phyloP scores from a whole-genome alignment of 2,113 vertebrate species.

The Ivindomyrus marchei region DNA sequence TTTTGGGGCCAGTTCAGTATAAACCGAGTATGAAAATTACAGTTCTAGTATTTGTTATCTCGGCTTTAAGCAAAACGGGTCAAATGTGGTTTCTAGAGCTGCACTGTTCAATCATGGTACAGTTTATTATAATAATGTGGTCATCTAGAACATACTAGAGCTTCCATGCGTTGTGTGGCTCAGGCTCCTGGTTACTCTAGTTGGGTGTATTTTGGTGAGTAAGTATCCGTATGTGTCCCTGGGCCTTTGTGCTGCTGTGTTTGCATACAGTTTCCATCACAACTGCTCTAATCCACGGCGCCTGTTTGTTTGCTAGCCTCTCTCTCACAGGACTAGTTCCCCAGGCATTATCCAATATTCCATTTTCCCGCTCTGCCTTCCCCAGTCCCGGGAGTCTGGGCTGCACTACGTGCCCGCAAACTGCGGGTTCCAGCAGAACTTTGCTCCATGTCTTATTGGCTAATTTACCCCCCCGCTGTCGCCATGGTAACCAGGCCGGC shows the following conservation, averaged over 20 bases:
- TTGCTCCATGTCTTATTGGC: not conserved
- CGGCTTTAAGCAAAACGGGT: not conserved
- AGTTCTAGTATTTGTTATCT: not conserved
- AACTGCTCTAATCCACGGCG: not conserved
- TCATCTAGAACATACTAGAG: not conserved
- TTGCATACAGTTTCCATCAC: not conserved
- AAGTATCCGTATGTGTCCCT: not conserved
- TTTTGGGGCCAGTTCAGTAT: not conserved
- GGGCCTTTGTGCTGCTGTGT: not conserved
- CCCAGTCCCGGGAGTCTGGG: not conserved
- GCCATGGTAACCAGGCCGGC: not conserved
- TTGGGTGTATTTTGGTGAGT: not conserved
- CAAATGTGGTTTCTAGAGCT: not conserved
- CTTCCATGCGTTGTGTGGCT: not conserved
- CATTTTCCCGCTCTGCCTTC: not conserved
- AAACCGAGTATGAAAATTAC: not conserved
- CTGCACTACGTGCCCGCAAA: not conserved
- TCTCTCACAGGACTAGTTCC: not conserved
- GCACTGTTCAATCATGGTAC: not conserved
- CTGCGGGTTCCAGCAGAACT: not conserved
- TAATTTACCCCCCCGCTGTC: not conserved
- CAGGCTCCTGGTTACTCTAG: not conserved
- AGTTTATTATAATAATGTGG: not conserved
- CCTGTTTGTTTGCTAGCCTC: not conserved
- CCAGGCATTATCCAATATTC: not conserved